Conservation (phyloP, 30 jellyfish, hydroid and myxozoan genomes). For the Chrysaora quinquecirrha region DNA sequence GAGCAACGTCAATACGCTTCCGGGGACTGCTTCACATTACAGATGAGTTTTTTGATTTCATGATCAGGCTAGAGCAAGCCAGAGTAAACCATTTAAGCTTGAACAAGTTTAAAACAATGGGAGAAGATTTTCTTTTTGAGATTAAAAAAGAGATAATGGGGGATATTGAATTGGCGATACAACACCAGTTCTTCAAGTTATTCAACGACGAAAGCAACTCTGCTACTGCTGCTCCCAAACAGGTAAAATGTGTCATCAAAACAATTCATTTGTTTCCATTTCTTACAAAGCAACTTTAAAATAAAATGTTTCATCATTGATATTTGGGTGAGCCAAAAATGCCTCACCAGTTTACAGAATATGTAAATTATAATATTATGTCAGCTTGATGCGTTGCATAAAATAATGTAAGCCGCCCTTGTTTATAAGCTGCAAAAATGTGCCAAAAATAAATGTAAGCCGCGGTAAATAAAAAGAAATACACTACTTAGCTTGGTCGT, state of each 20-base stretch:
- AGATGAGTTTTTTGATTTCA: not conserved
- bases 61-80: constrained; percentile 3
- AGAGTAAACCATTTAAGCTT: not conserved
- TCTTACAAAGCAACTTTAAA: not conserved
- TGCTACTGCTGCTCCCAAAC: not conserved
- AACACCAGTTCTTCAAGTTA: constrained; percentile 1
- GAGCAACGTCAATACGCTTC: not conserved
- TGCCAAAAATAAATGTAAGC: not conserved
- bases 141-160: not conserved
- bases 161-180: not conserved
- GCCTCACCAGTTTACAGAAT: not conserved
- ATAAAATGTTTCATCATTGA: not conserved
- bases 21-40: constrained; percentile 1
- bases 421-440: not conserved
- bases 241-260: not conserved
- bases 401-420: not conserved
- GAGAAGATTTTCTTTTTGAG: not conserved
- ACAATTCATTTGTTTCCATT: no score
- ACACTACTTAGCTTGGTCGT: not conserved
- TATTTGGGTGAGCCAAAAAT: not conserved
- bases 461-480: not conserved
- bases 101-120: not conserved
- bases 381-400: not conserved
- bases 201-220: not conserved
- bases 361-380: not conserved